Evolutionary conservation across 2,888 invertebrate genomes (phyloP).

Genomic region (Hyles lineata): DNA sequence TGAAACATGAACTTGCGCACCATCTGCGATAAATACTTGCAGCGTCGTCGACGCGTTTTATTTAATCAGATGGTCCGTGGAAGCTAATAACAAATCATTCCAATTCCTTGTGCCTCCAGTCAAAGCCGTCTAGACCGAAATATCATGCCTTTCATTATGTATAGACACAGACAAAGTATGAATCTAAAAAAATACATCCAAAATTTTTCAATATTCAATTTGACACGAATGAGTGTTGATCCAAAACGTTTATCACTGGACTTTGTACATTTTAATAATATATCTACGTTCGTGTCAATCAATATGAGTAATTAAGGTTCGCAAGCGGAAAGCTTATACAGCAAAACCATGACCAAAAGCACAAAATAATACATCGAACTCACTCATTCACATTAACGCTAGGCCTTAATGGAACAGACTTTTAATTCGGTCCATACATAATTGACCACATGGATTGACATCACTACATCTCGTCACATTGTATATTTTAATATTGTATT

Average conservation of each 20-base stretch:
- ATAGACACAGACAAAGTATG: neutral
- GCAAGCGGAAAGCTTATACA: slow-evolving; percentile 32
- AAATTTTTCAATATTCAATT: neutral
- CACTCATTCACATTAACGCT: slow-evolving; percentile 60
- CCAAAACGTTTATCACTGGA: slow-evolving; percentile 18
- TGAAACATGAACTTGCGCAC: slow-evolving; percentile 31
- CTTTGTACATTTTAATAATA: slow-evolving; percentile 22
- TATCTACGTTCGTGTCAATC: neutral
- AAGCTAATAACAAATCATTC: slow-evolving; percentile 15
- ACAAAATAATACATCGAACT: slow-evolving; percentile 55
- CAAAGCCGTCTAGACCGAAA: slow-evolving; percentile 33
- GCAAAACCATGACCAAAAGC: slow-evolving; percentile 56
- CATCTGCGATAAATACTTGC: slow-evolving; percentile 28
- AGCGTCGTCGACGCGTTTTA: slow-evolving; percentile 13
- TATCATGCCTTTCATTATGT: neutral
- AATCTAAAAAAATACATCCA: neutral
- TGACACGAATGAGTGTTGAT: neutral
- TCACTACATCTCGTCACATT: slow-evolving; percentile 57
- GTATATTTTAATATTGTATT: slow-evolving; percentile 65
- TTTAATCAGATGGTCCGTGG: slow-evolving; percentile 34
- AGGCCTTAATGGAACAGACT: slow-evolving; percentile 67
- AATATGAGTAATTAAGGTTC: neutral
- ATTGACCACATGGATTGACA: slow-evolving; percentile 81
- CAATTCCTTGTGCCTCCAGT: slow-evolving; percentile 45
- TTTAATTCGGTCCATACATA: slow-evolving; percentile 71